Base-by-base conservation (phyloP, 2,888 invertebrate species). In the Pristionchus fissidentatus region DNA sequence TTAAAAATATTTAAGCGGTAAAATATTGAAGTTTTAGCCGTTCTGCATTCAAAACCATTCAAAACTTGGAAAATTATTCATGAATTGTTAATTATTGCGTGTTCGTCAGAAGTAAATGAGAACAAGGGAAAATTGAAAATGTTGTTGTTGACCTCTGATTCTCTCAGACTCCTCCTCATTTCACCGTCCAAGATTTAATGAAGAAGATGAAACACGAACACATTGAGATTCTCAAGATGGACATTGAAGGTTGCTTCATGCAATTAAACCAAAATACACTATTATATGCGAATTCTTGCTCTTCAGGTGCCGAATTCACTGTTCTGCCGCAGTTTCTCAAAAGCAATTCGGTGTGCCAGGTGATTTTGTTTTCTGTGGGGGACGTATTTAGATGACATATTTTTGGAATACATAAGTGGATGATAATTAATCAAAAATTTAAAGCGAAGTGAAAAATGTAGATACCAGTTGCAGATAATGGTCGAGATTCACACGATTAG, bases 311-410 rank as follows among this genome's bases (percentile, higher is more conserved):
- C 49, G 75, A 77, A 41, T 7, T 32, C 35, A 77, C 46, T 0
- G 75, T 77, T 10, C 75, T 77, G 19, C 75, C 75, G 49, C 75
- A 77, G 75, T 77, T 77, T 29, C 75, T 77, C 49, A 35, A 49
- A 19, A 26, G 49, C 75, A 77, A 77, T 32, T 49, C 75, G n/a
- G 75, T 77, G 22, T 77, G 75, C 7, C 75, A 77, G 75, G 75
- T 77, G 19, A n/a, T n/a, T n/a, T n/a, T n/a, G n/a, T n/a, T n/a
- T n/a, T n/a, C n/a, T n/a, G n/a, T n/a, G n/a, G n/a, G n/a, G n/a
- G n/a, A n/a, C n/a, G n/a, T n/a, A n/a, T n/a, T n/a, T n/a, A n/a
- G n/a, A n/a, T n/a, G n/a, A n/a, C n/a, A n/a, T n/a, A n/a, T n/a
- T n/a, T n/a, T n/a, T n/a, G n/a, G n/a, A n/a, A n/a, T n/a, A n/a